phyloP scores from a whole-genome alignment of 2,797 vertebrate genomes.

The Megaceryle alcyon region DNA sequence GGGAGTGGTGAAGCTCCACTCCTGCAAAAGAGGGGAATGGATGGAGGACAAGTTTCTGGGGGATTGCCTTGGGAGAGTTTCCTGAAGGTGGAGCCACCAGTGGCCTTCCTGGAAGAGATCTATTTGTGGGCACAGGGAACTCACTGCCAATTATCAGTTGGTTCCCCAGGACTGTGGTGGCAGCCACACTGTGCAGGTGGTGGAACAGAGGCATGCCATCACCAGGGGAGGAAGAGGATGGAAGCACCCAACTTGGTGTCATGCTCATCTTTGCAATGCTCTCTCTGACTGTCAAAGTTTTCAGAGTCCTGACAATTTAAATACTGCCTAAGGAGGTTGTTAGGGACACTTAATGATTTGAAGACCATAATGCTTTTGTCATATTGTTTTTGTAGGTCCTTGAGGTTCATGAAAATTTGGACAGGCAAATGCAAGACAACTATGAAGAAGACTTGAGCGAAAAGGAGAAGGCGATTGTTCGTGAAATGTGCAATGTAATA shows the following conservation, averaged over 20 bases:
- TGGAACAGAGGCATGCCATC: background rate
- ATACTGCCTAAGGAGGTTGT: background rate
- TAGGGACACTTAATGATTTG: background rate
- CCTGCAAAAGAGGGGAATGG: background rate
- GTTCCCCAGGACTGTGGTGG: background rate
- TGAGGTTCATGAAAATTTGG: slow-evolving; percentile 96
- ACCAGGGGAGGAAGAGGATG: background rate
- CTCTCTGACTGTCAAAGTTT: background rate
- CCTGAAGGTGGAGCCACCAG: background rate
- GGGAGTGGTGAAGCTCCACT: background rate
- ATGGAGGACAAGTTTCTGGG: background rate
- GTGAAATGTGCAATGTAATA: slow-evolving; percentile 98
- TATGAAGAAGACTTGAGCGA: slow-evolving; percentile 95
- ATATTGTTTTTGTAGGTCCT: slow-evolving; percentile 84
- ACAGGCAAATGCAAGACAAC: slow-evolving; percentile 91
- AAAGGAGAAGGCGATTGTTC: slow-evolving; percentile 97
- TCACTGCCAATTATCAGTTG: background rate
- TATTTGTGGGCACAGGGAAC: background rate
- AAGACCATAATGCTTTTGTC: slow-evolving; percentile 30
- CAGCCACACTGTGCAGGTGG: background rate
- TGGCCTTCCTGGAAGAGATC: background rate
- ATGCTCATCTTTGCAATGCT: background rate
- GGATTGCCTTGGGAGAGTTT: background rate
- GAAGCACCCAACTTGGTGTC: background rate
- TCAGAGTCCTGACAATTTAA: background rate